Evolutionary conservation across 1,140 invertebrate genomes (phyloP).

Genomic region (Drosophila erecta): DNA sequence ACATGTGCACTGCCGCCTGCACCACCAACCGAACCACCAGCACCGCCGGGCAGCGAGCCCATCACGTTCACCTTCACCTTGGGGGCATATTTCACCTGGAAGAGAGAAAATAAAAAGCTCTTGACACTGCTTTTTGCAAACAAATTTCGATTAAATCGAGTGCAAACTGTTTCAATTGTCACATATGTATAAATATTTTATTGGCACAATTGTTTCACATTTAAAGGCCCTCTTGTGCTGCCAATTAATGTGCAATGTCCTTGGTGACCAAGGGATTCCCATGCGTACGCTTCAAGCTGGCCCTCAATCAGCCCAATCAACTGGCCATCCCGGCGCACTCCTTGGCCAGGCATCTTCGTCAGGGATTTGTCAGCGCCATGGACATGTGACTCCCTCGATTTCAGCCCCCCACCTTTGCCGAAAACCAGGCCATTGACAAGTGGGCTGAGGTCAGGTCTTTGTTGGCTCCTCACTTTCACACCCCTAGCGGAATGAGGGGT

Average conservation of each 20-base stretch:
- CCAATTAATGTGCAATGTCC: background rate
- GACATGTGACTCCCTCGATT: conserved; percentile 20
- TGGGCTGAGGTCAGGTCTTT: conserved; percentile 29
- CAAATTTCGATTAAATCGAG: too few species aligned
- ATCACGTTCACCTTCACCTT: conserved; percentile 89
- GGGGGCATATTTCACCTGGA: conserved; percentile 93
- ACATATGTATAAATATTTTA: background rate
- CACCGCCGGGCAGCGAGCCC: conserved; percentile 63
- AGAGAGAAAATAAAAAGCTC: background rate
- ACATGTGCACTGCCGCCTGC: background rate
- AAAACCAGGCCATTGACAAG: conserved; percentile 35
- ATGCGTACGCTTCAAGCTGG: background rate
- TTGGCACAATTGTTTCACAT: background rate
- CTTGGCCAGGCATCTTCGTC: conserved; percentile 38
- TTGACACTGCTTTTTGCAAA: background rate
- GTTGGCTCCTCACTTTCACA: conserved; percentile 34
- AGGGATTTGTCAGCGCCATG: conserved; percentile 39
- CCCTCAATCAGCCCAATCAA: conserved; percentile 5
- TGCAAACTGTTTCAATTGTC: too few species aligned
- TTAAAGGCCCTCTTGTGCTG: background rate
- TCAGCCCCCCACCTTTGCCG: background rate
- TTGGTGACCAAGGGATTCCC: background rate
- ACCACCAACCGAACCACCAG: conserved; percentile 73
- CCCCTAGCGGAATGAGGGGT: background rate
- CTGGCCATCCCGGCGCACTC: conserved; percentile 8